Percentiles rank a stretch among this genome's conserved stretches.
These are phyloP conservation scores for Hemicentrotus pulcherrimus DNA, from an alignment of 35 echinoderm and acorn worm genomes.

Conservation along the genomic window DNA sequence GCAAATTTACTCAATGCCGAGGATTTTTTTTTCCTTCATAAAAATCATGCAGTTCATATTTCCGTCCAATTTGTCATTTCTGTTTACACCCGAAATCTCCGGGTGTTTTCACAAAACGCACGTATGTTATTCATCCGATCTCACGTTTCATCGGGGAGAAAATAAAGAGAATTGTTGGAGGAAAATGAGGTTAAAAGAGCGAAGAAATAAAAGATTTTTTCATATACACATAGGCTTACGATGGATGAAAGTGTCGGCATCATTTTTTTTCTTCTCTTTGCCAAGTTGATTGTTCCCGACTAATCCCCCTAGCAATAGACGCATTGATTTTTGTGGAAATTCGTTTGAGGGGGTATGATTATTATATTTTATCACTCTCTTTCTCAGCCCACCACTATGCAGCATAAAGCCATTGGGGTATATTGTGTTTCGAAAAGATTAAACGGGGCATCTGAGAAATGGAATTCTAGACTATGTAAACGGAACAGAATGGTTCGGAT, in stretches of 20 bases:
- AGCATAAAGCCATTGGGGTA: constrained; percentile 26
- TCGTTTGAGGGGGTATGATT: constrained; percentile 42
- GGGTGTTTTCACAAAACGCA: constrained; percentile 50
- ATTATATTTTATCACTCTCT: constrained; percentile 33
- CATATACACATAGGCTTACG: constrained; percentile 26
- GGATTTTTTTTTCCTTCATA: constrained; percentile 1
- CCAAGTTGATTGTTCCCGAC: constrained; percentile 14
- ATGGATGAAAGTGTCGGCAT: constrained; percentile 11
- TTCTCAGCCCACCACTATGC: neutral
- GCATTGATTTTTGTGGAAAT: constrained; percentile 42
- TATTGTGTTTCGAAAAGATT: constrained; percentile 42
- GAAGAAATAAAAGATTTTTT: constrained; percentile 35
- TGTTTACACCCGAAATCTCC: constrained; percentile 41
- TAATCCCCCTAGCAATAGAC: constrained; percentile 35
- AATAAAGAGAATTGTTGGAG: constrained; percentile 32
- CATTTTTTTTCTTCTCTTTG: constrained; percentile 2
- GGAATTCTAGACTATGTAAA: constrained; percentile 48
- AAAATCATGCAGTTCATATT: constrained; percentile 56
- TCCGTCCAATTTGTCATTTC: constrained; percentile 56
- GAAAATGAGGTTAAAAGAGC: constrained; percentile 46
- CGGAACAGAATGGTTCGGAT: constrained; percentile 37
- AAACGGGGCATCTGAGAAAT: constrained; percentile 41
- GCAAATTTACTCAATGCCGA: constrained; percentile 53
- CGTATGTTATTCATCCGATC: constrained; percentile 38
- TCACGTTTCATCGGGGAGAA: constrained; percentile 36